Base-by-base conservation (phyloP, 2,888 invertebrate genomes). In the Eupithecia dodoneata region DNA sequence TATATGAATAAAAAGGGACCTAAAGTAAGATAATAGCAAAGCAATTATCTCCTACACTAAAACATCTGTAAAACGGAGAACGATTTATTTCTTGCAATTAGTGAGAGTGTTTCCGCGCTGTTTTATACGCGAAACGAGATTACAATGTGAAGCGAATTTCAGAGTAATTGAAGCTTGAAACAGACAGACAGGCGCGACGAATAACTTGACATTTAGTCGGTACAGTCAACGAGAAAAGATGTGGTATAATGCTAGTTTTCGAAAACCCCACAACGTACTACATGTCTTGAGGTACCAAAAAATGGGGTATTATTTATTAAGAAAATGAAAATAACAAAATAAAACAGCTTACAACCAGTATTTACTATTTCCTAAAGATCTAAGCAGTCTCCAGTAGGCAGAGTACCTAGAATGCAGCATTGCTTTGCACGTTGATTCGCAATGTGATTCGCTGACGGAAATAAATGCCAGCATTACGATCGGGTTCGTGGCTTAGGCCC, bases 121-220 rank as follows among this genome's bases (percentile, higher is more conserved):
- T 63, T 63, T 63, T 63, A 63, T 63, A 63, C 18, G 63, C 30
- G 63, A 63, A 63, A 63, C 30, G 63, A 30, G 63, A 63, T 63
- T 63, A 63, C 63, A 63, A 63, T 63, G 63, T 4, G 30, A 18
- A 30, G 55, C 63, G 63, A 59, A 63, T 63, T 63, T 63, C 63
- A 63, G 63, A 63, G 63, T 30, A 63, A 63, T 63, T 63, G 30
- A 63, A 63, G 63, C 63, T 63, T 63, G 63, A 30, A 63, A 63
- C 63, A 63, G 63, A 63, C 30, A 4, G 18, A 63, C 59, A 59
- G 59, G 59, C 63, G 63, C 12, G 18, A 30, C 10, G 63, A 63
- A 63, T 63, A 30, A 63, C 7, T 30, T 63, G 63, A 63, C 63
- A 30, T 63, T 59, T 30, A 63, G 18, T 63, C 3, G 10, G 59